These are phyloP conservation scores for Athalia circularis DNA, from an alignment of 2,888 invertebrate genomes.

Conservation along the genomic window DNA sequence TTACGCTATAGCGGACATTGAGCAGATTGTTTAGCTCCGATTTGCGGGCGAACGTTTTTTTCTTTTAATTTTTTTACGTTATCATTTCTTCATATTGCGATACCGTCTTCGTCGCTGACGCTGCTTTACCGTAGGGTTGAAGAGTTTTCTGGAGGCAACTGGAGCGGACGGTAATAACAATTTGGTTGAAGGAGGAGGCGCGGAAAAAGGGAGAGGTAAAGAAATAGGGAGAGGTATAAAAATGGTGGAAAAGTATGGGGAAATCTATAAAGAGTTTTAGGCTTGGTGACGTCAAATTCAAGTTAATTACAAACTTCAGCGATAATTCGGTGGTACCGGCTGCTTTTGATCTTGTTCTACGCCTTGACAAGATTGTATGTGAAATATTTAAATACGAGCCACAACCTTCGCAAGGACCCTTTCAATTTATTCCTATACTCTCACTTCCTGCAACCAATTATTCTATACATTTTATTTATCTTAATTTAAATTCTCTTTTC, in stretches of 20 bases:
- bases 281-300: conserved; percentile 26
- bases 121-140: not conserved
- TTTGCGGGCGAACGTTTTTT: not conserved
- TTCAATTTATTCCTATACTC: not conserved
- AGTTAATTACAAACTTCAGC: conserved; percentile 35
- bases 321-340: conserved; percentile 34
- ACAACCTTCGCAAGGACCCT: not conserved
- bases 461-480: not conserved
- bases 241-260: not conserved
- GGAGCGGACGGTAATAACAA: conserved; percentile 26
- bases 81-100: too few species aligned
- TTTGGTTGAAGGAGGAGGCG: not conserved
- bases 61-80: not conserved
- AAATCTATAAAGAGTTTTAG: conserved; percentile 15
- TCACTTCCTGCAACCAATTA: not conserved
- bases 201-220: not conserved
- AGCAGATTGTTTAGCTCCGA: not conserved
- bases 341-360: conserved; percentile 35
- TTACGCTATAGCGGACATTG: not conserved
- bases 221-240: not conserved
- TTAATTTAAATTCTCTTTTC: not conserved
- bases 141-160: conserved; percentile 12
- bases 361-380: conserved; percentile 19
- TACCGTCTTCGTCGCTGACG: too few species aligned
- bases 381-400: conserved; percentile 29